Evolutionary conservation across 2,797 vertebrate species (phyloP), one percentile per base, ranked within the genome.

Genomic region (Chanos chanos): DNA sequence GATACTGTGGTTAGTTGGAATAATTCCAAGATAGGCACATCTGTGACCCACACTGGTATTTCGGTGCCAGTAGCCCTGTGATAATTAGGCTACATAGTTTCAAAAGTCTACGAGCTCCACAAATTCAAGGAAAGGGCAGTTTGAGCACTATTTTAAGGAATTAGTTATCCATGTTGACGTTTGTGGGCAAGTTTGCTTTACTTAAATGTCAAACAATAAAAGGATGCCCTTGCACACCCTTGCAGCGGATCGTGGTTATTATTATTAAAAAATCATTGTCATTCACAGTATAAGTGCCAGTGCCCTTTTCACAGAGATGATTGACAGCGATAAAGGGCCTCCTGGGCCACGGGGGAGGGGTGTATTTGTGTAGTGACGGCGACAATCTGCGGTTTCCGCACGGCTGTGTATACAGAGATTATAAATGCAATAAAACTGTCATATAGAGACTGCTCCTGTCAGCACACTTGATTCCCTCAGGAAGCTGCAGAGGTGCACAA

Each of bases 391-490:
- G 58, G 51, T 73, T 60, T 50, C 51, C 13, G 37, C 44, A 54
- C 66, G 50, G 64, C 81, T 81, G 77, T 78, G 74, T 82, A 85
- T 84, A 81, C 77, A 80, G 79, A 83, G 75, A 85, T 87, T 85
- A 86, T 67, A 86, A 83, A 87, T 84, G 83, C 82, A 89, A 89
- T 89, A 87, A 89, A 87, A 68, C 81, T 87, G 83, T 88, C 86
- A 87, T 77, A 71, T 41, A 49, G 74, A 74, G 73, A 82, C 81
- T 73, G 69, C 57, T 62, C 61, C 80, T 83, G 81, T 87, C 82
- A 81, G 77, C 64, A 50, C 55, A 25, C 63, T 56, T 49, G 61
- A 68, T 68, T 73, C 64, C 70, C 64, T 56, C 43, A 63, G 61
- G 64, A 73, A 68, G 27, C 13, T 40, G 64, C 74, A 57, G 58